Conservation (phyloP, 2,113 vertebrate genomes). For the Zosterops pallidus region DNA sequence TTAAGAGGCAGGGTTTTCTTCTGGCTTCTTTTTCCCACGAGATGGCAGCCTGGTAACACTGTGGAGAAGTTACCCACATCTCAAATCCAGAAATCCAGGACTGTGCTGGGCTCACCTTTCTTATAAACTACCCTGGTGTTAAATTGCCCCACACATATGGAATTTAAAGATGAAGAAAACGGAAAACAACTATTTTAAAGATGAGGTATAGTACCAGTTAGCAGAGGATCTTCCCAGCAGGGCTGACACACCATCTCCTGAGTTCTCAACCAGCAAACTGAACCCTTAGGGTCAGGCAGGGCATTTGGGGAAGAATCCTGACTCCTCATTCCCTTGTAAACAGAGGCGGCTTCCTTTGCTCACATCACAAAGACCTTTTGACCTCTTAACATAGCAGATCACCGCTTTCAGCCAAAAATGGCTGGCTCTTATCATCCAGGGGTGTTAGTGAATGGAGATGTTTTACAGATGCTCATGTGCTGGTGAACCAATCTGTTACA, state of each 20-base stretch:
- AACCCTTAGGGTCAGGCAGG: constrained; percentile 10
- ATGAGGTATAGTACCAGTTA: neutral
- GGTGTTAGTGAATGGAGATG: neutral
- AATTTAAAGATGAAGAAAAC: neutral
- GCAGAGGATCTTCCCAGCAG: neutral
- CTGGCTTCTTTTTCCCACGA: constrained; percentile 44
- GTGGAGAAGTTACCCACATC: neutral
- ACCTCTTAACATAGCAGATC: constrained; percentile 28
- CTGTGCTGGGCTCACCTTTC: neutral
- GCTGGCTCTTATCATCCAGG: constrained; percentile 21
- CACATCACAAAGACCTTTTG: constrained; percentile 39
- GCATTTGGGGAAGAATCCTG: constrained; percentile 20
- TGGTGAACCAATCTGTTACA: neutral
- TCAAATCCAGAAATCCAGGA: neutral
- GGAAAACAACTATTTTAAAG: neutral
- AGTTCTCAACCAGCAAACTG: neutral
- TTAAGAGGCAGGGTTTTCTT: neutral
- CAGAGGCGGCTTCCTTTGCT: constrained; percentile 21
- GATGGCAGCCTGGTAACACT: constrained; percentile 64
- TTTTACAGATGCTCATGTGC: neutral
- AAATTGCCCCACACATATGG: neutral
- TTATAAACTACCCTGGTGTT: neutral
- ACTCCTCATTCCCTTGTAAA: constrained; percentile 30
- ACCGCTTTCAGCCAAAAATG: constrained; percentile 6
- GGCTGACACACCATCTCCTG: neutral